Evolutionary conservation across 2,888 invertebrate genomes (phyloP).

Genomic region (Aspidapion aeneum): DNA sequence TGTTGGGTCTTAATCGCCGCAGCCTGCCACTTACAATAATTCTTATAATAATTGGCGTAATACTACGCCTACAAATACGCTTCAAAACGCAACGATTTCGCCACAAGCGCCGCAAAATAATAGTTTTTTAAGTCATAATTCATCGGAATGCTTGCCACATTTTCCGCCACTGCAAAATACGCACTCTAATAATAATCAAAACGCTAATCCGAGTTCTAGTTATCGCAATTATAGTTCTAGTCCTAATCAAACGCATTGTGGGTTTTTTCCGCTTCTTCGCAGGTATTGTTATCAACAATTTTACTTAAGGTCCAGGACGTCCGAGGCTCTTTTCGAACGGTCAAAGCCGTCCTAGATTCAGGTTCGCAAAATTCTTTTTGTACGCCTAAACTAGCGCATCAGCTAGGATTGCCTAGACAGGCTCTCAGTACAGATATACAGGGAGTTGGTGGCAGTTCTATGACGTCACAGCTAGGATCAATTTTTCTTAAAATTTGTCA

Average conservation of each 20-base stretch:
- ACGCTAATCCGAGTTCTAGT: neutral
- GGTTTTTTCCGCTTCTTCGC: neutral
- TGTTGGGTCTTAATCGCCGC: neutral
- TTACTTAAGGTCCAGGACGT: neutral
- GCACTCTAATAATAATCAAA: neutral
- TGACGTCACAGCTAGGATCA: too few relatives aligned
- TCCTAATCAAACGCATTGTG: neutral
- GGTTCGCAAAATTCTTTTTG: neutral
- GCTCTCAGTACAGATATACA: too few relatives aligned
- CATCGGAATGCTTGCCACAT: neutral
- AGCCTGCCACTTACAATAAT: neutral
- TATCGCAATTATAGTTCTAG: neutral
- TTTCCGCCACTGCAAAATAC: neutral
- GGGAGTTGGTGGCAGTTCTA: too few relatives aligned
- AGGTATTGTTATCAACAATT: neutral
- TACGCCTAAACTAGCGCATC: neutral
- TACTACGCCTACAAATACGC: neutral
- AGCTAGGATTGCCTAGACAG: too few relatives aligned
- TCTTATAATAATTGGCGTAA: neutral
- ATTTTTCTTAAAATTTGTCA: too few relatives aligned
- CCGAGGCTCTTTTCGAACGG: neutral
- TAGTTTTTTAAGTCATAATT: neutral
- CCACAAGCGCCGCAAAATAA: neutral
- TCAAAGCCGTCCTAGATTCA: constrained; percentile 1
- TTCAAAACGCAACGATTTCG: too few relatives aligned